Evolutionary conservation across 64 coral and sea anemone genomes (phyloP).

Genomic region (Trachythela sp.): DNA sequence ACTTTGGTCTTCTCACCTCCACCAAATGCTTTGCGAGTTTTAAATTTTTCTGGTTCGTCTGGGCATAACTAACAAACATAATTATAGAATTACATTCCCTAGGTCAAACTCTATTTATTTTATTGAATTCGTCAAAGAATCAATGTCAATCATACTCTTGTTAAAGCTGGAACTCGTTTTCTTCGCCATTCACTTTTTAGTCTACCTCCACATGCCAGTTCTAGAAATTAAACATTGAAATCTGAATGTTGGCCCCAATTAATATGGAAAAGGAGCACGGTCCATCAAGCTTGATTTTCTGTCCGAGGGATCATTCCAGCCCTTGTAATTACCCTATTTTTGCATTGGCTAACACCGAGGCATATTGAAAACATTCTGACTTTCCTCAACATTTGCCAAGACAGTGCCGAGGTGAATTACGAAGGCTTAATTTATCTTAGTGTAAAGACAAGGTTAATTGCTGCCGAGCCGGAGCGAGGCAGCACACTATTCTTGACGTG

Average conservation of each 20-base stretch:
- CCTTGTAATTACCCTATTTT: no score
- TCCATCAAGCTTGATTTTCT: not conserved
- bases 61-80: conserved; percentile 46
- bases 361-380: no score
- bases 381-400: no score
- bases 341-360: no score
- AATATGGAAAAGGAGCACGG: not conserved
- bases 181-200: conserved; percentile 88
- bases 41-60: conserved; percentile 72
- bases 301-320: no score
- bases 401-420: no score
- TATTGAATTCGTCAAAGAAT: not conserved
- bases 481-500: no score
- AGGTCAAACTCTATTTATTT: not conserved
- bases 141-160: conserved; percentile 57
- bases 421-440: no score
- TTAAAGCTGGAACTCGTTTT: conserved; percentile 70
- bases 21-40: conserved; percentile 87
- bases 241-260: not conserved
- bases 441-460: no score
- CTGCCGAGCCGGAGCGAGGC: no score
- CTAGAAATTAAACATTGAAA: not conserved
- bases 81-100: not conserved
- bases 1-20: conserved; percentile 83
- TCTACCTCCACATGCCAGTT: conserved; percentile 37